A percentile compares a stretch with the other conserved stretches of the same genome.
phyloP scores from a whole-genome alignment of 2,888 invertebrate genomes.

The Endomychus coccineus region DNA sequence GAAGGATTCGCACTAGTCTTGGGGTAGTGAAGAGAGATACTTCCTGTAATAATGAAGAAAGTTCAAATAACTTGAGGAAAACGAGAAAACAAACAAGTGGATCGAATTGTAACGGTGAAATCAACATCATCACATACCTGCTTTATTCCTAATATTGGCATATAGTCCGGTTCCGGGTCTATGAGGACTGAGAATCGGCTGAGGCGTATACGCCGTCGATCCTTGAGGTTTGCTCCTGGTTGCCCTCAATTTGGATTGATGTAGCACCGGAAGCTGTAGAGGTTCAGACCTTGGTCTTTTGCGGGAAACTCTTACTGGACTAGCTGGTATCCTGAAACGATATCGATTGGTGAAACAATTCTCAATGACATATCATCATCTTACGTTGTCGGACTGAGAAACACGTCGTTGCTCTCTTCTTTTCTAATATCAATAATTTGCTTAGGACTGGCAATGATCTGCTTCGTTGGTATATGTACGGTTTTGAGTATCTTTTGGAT shows the following conservation, averaged over 20 bases:
- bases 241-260: constrained; percentile 49
- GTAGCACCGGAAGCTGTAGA: constrained; percentile 45
- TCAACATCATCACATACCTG: constrained; percentile 13
- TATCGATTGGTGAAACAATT: not conserved
- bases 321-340: constrained; percentile 55
- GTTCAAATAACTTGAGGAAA: too few relatives aligned
- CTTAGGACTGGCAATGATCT: constrained; percentile 35
- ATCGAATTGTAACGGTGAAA: too few relatives aligned
- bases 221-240: constrained; percentile 45
- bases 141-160: constrained; percentile 35
- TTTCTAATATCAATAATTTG: constrained; percentile 47
- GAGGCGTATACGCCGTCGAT: constrained; percentile 76
- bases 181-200: constrained; percentile 89
- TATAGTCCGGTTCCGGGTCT: constrained; percentile 83
- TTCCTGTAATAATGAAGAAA: too few relatives aligned
- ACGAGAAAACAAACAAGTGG: too few relatives aligned
- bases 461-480: constrained; percentile 35
- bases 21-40: too few relatives aligned
- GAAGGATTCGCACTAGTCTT: too few relatives aligned
- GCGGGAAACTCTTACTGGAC: constrained; percentile 57
- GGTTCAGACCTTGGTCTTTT: constrained; percentile 58
- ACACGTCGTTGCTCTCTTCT: constrained; percentile 66
- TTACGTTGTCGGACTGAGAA: constrained; percentile 62
- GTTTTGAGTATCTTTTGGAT: constrained; percentile 34
- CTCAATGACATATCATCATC: too few relatives aligned